A percentile compares a stretch with the other conserved stretches of the same genome.
These are phyloP conservation scores for Caligus rogercresseyi DNA, from an alignment of 1,140 invertebrate species.

Conservation along the genomic window DNA sequence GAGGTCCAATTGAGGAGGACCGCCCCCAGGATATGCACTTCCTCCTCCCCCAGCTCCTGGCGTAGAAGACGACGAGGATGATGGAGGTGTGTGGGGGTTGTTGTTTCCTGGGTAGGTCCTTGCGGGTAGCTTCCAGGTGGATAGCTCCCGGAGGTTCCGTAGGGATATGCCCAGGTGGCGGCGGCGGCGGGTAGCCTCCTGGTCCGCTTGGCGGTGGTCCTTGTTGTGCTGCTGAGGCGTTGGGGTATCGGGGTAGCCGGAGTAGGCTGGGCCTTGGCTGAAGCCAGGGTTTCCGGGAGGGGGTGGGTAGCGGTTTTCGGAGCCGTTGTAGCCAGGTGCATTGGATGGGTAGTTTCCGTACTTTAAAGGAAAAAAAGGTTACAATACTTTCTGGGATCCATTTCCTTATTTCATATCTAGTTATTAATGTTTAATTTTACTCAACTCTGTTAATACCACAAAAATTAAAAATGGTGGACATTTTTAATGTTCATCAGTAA, in stretches of 20 bases:
- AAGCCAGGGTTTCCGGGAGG: constrained; percentile 31
- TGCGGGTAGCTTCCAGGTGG: constrained; percentile 23
- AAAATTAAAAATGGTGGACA: too few species aligned
- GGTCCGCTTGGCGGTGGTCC: too few species aligned
- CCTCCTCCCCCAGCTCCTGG: neutral
- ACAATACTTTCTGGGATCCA: constrained; percentile 21
- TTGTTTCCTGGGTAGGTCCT: neutral
- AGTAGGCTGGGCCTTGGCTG: constrained; percentile 26
- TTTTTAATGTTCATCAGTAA: too few species aligned
- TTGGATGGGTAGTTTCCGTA: constrained; percentile 17
- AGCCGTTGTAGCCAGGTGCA: constrained; percentile 29
- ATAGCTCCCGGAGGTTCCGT: constrained; percentile 28
- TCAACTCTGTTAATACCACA: too few species aligned
- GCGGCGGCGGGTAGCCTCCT: constrained; percentile 20
- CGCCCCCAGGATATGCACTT: neutral
- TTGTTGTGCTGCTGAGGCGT: constrained; percentile 10
- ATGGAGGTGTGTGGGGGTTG: neutral
- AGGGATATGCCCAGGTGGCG: constrained; percentile 4
- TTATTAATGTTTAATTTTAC: too few species aligned
- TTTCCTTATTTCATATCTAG: constrained; percentile 15
- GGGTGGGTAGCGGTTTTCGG: constrained; percentile 28
- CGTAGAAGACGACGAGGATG: neutral
- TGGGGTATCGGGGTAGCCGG: constrained; percentile 3
- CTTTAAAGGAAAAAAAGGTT: constrained; percentile 15
- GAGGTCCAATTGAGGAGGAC: neutral